Conservation (phyloP, 2,113 vertebrate species). For the Ancistrus triradiatus region DNA sequence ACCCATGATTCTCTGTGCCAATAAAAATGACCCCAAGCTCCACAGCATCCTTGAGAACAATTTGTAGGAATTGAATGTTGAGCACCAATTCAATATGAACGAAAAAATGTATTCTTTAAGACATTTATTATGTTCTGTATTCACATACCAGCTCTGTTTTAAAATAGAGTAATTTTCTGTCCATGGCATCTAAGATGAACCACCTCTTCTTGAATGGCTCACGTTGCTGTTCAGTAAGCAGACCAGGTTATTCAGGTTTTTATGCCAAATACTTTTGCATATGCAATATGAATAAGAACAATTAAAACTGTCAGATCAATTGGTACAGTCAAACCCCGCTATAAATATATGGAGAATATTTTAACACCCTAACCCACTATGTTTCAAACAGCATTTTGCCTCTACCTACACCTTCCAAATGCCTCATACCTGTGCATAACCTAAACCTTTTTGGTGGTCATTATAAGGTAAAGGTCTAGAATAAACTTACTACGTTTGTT, state of each 20-base stretch:
- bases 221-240: constrained; percentile 69
- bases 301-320: too few relatives aligned
- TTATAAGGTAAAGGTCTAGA: too few relatives aligned
- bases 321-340: too few relatives aligned
- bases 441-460: too few relatives aligned
- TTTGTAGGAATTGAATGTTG: not conserved
- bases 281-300: too few relatives aligned
- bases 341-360: too few relatives aligned
- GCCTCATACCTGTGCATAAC: too few relatives aligned
- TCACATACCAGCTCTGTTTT: constrained; percentile 82
- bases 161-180: constrained; percentile 84
- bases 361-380: too few relatives aligned
- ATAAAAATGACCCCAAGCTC: constrained; percentile 83
- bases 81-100: not conserved
- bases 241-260: not conserved
- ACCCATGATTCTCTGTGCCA: constrained; percentile 74
- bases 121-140: not conserved
- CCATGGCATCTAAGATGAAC: constrained; percentile 84
- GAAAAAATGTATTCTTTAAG: not conserved
- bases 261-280: too few relatives aligned
- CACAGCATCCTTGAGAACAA: constrained; percentile 75
- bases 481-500: too few relatives aligned
- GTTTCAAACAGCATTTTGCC: too few relatives aligned
- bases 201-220: constrained; percentile 87
- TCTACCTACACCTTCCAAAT: too few relatives aligned